Percentiles rank a stretch among this genome's conserved stretches.
Evolutionary conservation across 2,888 invertebrate genomes (phyloP).

Genomic region (Drosophila parthenogenetica): DNA sequence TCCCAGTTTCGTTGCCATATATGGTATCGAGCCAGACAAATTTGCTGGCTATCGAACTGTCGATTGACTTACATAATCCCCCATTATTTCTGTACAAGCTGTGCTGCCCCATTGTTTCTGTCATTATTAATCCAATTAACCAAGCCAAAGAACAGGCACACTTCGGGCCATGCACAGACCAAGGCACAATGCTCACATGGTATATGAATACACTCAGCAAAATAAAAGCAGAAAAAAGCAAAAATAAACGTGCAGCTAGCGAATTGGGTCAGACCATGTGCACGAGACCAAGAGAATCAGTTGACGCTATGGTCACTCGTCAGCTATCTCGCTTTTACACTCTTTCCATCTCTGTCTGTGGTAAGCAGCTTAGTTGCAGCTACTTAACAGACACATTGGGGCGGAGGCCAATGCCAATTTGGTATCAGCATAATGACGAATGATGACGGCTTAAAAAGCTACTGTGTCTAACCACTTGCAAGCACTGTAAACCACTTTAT

Average conservation of each 20-base stretch:
- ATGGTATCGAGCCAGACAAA: conserved; percentile 39
- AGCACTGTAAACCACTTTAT: conserved; percentile 18
- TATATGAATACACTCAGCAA: neutral
- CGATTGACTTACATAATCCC: conserved; percentile 68
- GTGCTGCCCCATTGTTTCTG: conserved; percentile 69
- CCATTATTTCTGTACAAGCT: conserved; percentile 45
- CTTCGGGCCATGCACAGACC: conserved; percentile 39
- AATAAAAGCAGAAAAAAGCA: neutral
- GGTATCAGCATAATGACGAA: conserved; percentile 42
- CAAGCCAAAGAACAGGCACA: conserved; percentile 64
- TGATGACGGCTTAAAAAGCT: conserved; percentile 43
- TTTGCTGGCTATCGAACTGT: conserved; percentile 31
- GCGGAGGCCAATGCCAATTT: conserved; percentile 29
- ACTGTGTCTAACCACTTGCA: conserved; percentile 15
- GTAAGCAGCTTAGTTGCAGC: conserved; percentile 64
- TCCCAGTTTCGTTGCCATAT: conserved; percentile 27
- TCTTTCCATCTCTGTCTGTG: conserved; percentile 30
- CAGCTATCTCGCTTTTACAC: neutral
- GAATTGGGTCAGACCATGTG: conserved; percentile 51
- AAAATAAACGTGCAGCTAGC: conserved; percentile 34
- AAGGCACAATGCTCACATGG: conserved; percentile 25
- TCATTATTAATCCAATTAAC: conserved; percentile 76
- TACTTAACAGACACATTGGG: conserved; percentile 54
- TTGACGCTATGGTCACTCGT: conserved; percentile 14
- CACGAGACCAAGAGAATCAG: conserved; percentile 55